A percentile compares a stretch with the other conserved stretches of the same genome.
phyloP scores from a whole-genome alignment of 2,888 invertebrate genomes.

The Meganola albula region DNA sequence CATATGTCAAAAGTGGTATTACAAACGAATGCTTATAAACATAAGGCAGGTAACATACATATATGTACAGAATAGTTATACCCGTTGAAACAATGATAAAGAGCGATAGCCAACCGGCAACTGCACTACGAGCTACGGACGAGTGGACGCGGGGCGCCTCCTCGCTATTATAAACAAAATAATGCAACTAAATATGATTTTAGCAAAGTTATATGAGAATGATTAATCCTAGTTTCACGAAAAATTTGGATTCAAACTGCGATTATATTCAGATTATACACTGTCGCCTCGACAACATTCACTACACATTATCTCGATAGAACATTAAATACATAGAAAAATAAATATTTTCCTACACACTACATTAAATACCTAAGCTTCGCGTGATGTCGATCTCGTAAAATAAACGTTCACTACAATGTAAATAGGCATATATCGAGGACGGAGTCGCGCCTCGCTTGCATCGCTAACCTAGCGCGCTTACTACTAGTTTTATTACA shows the following conservation, averaged over 20 bases:
- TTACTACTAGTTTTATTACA: constrained; percentile 64
- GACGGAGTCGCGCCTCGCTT: constrained; percentile 69
- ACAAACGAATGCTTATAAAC: constrained; percentile 77
- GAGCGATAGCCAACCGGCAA: constrained; percentile 57
- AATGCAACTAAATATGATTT: constrained; percentile 50
- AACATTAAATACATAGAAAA: constrained; percentile 76
- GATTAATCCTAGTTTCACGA: constrained; percentile 52
- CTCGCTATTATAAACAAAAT: constrained; percentile 36
- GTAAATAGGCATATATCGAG: constrained; percentile 68
- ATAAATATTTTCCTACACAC: constrained; percentile 77
- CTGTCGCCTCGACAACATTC: constrained; percentile 72
- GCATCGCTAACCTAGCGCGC: constrained; percentile 58
- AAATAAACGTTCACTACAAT: constrained; percentile 59
- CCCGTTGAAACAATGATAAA: constrained; percentile 74
- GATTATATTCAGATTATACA: constrained; percentile 49
- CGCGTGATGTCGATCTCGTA: constrained; percentile 70
- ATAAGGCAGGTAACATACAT: constrained; percentile 72
- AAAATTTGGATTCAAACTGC: constrained; percentile 35
- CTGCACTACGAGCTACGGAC: constrained; percentile 31
- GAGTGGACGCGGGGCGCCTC: constrained; percentile 21
- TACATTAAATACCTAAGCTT: constrained; percentile 74
- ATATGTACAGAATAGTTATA: constrained; percentile 70
- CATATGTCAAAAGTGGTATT: constrained; percentile 79
- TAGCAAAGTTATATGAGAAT: constrained; percentile 53
- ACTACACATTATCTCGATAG: constrained; percentile 77